Evolutionary conservation across 2,797 vertebrate genomes (phyloP).

Genomic region (Sebastes variabilis): DNA sequence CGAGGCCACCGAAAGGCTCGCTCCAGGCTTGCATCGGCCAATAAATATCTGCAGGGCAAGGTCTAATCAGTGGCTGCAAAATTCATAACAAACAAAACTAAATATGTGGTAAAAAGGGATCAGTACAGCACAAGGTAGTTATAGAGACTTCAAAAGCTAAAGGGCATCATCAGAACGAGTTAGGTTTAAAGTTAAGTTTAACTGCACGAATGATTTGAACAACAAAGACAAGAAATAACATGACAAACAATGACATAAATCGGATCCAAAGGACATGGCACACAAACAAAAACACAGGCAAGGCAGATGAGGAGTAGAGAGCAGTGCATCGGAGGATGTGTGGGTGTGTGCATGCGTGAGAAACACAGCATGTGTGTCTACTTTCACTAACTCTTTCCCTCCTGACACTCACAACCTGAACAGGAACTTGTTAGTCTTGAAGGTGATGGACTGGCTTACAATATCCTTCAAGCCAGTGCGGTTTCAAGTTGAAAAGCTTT

Average conservation of each 20-base stretch:
- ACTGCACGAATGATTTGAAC: neutral
- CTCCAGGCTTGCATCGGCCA: neutral
- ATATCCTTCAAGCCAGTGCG: constrained; percentile 13
- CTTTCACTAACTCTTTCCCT: neutral
- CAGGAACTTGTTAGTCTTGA: constrained; percentile 16
- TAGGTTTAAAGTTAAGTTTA: neutral
- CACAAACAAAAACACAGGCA: neutral
- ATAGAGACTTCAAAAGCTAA: neutral
- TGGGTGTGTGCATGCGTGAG: neutral
- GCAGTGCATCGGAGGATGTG: neutral
- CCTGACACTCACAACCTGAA: constrained; percentile 1
- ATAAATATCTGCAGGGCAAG: constrained; percentile 6
- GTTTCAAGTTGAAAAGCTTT: constrained; percentile 32
- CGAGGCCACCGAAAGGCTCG: constrained; percentile 3
- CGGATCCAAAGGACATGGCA: neutral
- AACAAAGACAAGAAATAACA: neutral
- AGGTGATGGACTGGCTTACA: constrained; percentile 38
- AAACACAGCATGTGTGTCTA: neutral
- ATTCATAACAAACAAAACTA: neutral
- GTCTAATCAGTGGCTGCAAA: constrained; percentile 5
- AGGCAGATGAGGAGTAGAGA: neutral
- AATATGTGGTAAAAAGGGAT: neutral
- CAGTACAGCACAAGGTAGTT: neutral
- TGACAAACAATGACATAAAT: neutral
- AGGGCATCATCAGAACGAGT: neutral